Conservation (phyloP, 2,888 invertebrate genomes). For the Schizotus pectinicornis region DNA sequence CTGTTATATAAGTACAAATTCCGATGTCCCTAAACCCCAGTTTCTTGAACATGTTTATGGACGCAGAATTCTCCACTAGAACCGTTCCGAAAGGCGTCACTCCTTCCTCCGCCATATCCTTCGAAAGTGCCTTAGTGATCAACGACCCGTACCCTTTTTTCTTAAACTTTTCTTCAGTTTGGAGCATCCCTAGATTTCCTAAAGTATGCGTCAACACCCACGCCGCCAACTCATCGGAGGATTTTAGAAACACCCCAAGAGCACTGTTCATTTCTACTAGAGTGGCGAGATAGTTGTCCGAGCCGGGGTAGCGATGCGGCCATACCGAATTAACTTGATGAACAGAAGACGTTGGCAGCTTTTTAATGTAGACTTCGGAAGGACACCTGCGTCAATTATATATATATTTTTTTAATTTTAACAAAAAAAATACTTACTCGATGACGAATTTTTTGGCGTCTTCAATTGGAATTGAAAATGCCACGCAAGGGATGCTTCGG, state of each 20-base stretch:
- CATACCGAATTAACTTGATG: constrained; percentile 48
- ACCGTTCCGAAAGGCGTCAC: constrained; percentile 47
- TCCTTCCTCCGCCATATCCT: constrained; percentile 49
- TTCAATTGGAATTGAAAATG: constrained; percentile 14
- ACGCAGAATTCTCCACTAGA: constrained; percentile 46
- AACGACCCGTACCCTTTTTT: constrained; percentile 53
- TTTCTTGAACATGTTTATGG: constrained; percentile 50
- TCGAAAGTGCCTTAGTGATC: constrained; percentile 49
- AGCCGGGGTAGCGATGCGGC: constrained; percentile 47
- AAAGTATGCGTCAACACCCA: constrained; percentile 53
- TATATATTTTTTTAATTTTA: constrained; percentile 26
- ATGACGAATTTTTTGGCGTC: constrained; percentile 36
- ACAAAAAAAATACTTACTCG: constrained; percentile 36
- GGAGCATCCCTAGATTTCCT: constrained; percentile 51
- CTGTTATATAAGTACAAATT: no score
- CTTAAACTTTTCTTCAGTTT: constrained; percentile 51
- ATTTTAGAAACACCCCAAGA: constrained; percentile 52
- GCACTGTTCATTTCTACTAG: constrained; percentile 51
- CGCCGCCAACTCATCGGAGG: constrained; percentile 49
- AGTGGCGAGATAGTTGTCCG: constrained; percentile 46
- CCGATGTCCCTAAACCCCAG: constrained; percentile 39
- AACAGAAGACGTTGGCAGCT: constrained; percentile 44
- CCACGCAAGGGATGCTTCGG: background rate
- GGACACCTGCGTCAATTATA: constrained; percentile 40
- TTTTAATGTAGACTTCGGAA: constrained; percentile 48